phyloP scores from a whole-genome alignment of 2,888 invertebrate species.

The Lithosia quadra region DNA sequence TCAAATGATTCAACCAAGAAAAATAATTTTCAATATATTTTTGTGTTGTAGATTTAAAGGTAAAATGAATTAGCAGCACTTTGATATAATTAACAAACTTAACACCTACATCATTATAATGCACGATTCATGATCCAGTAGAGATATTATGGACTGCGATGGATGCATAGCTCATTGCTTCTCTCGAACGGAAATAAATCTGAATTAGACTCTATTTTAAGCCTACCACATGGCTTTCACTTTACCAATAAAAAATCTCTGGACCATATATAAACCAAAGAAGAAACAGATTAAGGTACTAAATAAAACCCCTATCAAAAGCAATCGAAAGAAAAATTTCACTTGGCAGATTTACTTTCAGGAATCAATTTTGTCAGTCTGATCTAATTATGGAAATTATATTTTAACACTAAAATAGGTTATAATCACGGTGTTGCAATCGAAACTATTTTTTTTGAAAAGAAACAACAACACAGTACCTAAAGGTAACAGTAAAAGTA shows the following conservation, averaged over 20 bases:
- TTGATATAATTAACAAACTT: neutral
- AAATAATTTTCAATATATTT: neutral
- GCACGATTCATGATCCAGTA: neutral
- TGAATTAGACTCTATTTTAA: constrained; percentile 18
- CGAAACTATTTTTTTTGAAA: neutral
- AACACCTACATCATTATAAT: neutral
- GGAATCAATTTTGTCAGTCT: neutral
- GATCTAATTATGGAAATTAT: neutral
- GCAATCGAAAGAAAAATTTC: neutral
- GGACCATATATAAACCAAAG: neutral
- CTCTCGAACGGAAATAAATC: constrained; percentile 12
- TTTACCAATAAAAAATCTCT: constrained; percentile 9
- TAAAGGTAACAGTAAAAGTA: constrained; percentile 11
- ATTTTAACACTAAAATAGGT: neutral
- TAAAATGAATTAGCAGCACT: neutral
- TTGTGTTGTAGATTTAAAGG: neutral
- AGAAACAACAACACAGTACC: too few relatives aligned
- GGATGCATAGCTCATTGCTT: neutral
- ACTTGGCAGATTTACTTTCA: neutral
- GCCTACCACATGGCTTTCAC: constrained; percentile 21
- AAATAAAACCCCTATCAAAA: neutral
- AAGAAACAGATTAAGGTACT: neutral
- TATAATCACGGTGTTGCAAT: neutral
- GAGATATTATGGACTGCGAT: neutral
- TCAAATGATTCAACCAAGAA: too few relatives aligned